Evolutionary conservation across 2,797 vertebrate genomes (phyloP), one percentile per base, ranked within the genome.

Genomic region (Acrossocheilus fasciatus): DNA sequence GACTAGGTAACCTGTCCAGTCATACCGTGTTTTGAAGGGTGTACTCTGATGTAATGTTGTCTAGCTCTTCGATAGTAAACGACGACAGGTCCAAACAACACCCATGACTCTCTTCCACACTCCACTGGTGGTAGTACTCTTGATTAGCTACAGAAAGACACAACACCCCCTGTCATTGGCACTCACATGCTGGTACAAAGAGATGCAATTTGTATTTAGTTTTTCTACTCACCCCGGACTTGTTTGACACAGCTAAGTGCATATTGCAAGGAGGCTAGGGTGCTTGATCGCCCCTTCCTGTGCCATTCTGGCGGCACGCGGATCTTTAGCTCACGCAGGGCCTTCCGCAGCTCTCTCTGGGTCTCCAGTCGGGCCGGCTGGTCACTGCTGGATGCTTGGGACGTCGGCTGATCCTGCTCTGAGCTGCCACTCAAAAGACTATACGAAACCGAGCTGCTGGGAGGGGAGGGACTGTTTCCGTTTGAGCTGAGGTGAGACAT

Each of bases 1-100:
- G 30, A 64, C 11, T 0, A 50, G 18, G 64, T 30, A 81, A 7
- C n/a, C 30, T 34, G 50, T 70, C 30, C 3, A 3, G 17, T 86
- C 93, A 92, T 94, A 96, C 96, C 87, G 92, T 94, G 92, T 96
- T 97, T 90, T 96, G 95, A 20, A 94, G 95, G 30, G 95, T 93
- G 81, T 95, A 94, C 10, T 96, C 95, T 15, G 95, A 96, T 57
- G 94, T 94, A 77, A 95, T 85, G 50, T 93, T 64, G 84, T 95
- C 93, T 89, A 96, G 69, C 73, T 97, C 95, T 86, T 96, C 93
- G 43, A 95, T 89, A 20, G 92, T 95, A 90, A 95, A 95, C 0
- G 86, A 89, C 34, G 90, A 88, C 75, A 92, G 64, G 41, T 93
- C 93, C 77, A 94, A 20, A 78, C 89, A 92, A 86, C 91, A 93